Evolutionary conservation across 2,888 invertebrate species (phyloP).

Genomic region (Xestoiulus laeticollis): DNA sequence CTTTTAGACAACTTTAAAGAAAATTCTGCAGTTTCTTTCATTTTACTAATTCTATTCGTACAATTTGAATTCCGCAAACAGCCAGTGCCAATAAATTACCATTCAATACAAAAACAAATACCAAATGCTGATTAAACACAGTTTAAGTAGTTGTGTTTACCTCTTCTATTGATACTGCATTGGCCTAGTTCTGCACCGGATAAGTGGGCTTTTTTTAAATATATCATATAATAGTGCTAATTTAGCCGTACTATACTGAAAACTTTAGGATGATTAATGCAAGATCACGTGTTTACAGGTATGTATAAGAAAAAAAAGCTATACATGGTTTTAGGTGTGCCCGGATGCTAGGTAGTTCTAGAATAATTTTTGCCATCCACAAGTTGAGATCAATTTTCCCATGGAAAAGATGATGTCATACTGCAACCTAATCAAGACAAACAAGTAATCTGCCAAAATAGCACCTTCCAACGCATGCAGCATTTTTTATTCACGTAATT

Average conservation of each 20-base stretch:
- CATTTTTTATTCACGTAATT: background rate
- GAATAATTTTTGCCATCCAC: background rate
- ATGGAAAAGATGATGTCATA: background rate
- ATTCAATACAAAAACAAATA: background rate
- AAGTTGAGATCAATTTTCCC: background rate
- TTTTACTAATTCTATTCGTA: background rate
- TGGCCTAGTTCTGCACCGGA: background rate
- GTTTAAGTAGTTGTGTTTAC: background rate
- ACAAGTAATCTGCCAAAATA: background rate
- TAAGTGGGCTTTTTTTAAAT: background rate
- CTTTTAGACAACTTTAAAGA: too few relatives aligned
- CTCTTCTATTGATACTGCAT: background rate
- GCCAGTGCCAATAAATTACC: background rate
- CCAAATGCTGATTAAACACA: background rate
- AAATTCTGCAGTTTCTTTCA: too few relatives aligned
- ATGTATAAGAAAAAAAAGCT: background rate
- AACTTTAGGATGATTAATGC: background rate
- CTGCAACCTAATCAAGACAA: background rate
- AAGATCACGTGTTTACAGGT: background rate
- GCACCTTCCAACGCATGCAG: background rate
- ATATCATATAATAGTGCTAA: background rate
- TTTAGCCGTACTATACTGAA: background rate
- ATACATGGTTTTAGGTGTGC: background rate
- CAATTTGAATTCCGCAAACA: background rate
- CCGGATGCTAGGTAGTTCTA: background rate